Evolutionary conservation across 2,113 vertebrate species (phyloP).

Genomic region (Labeo catla): DNA sequence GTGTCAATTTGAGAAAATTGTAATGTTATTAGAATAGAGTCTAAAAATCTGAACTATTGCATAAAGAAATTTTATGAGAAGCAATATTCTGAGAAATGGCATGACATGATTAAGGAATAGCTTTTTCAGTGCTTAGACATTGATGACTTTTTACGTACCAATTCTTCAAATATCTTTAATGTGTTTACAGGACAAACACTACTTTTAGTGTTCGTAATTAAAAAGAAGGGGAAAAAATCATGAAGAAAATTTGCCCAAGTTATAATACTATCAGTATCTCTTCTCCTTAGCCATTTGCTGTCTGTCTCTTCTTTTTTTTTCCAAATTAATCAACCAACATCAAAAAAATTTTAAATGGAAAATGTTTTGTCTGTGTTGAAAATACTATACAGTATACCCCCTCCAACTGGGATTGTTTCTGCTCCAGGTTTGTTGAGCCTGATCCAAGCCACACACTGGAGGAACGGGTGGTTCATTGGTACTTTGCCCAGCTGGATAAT

Average conservation of each 20-base stretch:
- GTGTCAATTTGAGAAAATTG: background rate
- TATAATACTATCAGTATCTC: background rate
- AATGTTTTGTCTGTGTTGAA: background rate
- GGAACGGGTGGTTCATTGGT: slow-evolving; percentile 96
- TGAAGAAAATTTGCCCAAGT: background rate
- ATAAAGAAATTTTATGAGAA: background rate
- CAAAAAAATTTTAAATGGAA: background rate
- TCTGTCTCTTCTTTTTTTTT: background rate
- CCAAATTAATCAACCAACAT: background rate
- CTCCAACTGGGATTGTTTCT: slow-evolving; percentile 7
- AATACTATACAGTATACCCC: background rate
- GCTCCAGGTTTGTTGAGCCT: slow-evolving; percentile 90
- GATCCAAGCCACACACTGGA: slow-evolving; percentile 96
- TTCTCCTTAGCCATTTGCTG: background rate
- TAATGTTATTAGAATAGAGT: background rate
- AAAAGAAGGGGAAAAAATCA: background rate
- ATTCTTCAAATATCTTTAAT: background rate
- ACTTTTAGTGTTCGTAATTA: too few relatives aligned
- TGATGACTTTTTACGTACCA: background rate
- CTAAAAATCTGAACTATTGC: too few relatives aligned
- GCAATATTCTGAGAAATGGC: background rate
- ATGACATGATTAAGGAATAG: background rate
- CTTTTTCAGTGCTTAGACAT: background rate
- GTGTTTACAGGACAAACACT: background rate
- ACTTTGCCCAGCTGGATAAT: slow-evolving; percentile 95